Evolutionary conservation across 1,140 invertebrate genomes (phyloP), one percentile per base, ranked within the genome.

Genomic region (Amphibalanus amphitrite): DNA sequence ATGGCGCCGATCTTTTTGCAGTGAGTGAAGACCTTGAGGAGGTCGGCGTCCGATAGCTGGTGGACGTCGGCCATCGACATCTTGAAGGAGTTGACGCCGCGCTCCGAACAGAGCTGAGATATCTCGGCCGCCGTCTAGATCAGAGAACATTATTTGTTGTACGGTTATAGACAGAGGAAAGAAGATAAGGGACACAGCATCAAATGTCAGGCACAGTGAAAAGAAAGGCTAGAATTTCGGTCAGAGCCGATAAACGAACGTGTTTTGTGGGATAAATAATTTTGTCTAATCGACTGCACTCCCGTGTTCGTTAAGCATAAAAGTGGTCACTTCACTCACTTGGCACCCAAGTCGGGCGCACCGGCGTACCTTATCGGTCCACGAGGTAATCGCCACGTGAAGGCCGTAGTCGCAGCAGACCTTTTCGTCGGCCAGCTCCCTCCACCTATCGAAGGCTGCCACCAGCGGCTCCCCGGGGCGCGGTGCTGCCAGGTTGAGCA

Each of bases 381-480:
- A 99, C 83, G 87, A 91, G 25, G 93, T 93, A 70, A 99, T 86
- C 33, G 86, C 90, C 0, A 97, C 87, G 81, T 99, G 97, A 15
- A 99, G 83, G 0, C 82, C 88, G 81, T 98, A 99, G 83, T 99
- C 97, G 82, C 97, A 99, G 80, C 95, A 98, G 0, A 97, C 95
- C 84, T 97, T 97, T 69, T 87, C 86, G 80, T 99, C 96, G 28
- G 97, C 97, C 80, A 88, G 90, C 70, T 86, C 81, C 71, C 95
- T 85, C 86, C 92, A 98, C 78, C 90, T 88, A 71, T 93, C 86
- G 80, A 95, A 98, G 1, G 92, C 91, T 74, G 97, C 93, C 0
- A 98, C 75, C 13, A 97, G 82, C 3, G 91, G 92, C 77, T 94
- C 88, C 13, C 88, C 88, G 78, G 89, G 89, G 76, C 88, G 84